Evolutionary conservation across 1,140 invertebrate genomes (phyloP).

Genomic region (Lasioglossum baleicum): DNA sequence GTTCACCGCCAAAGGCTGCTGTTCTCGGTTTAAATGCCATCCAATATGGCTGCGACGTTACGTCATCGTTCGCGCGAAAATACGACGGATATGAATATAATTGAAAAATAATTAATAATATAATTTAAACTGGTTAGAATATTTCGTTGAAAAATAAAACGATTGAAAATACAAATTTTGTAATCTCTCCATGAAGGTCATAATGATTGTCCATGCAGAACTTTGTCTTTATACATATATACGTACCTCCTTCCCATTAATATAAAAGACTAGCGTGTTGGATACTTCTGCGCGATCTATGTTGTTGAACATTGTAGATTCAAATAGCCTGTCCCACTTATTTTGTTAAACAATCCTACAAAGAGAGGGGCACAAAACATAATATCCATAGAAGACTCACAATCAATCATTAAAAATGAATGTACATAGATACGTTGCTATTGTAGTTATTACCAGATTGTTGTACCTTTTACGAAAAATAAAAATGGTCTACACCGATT

Average conservation of each 20-base stretch:
- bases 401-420: background rate
- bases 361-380: background rate
- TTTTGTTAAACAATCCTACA: background rate
- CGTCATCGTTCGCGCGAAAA: background rate
- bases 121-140: background rate
- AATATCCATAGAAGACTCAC: background rate
- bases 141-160: background rate
- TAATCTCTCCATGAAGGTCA: background rate
- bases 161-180: background rate
- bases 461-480: too few relatives aligned
- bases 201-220: background rate
- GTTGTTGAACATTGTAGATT: background rate
- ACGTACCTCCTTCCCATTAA: constrained; percentile 78
- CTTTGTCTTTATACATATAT: constrained; percentile 2
- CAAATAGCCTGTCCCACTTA: background rate
- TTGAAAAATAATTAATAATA: background rate
- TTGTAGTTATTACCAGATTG: background rate
- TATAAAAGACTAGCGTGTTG: constrained; percentile 73
- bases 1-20: background rate
- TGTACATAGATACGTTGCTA: background rate
- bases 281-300: background rate
- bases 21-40: background rate
- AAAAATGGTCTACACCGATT: too few relatives aligned
- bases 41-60: background rate
- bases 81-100: background rate